These are phyloP conservation scores for Neoseiulus cucumeris DNA, from an alignment of 1,140 invertebrate species.

Conservation along the genomic window DNA sequence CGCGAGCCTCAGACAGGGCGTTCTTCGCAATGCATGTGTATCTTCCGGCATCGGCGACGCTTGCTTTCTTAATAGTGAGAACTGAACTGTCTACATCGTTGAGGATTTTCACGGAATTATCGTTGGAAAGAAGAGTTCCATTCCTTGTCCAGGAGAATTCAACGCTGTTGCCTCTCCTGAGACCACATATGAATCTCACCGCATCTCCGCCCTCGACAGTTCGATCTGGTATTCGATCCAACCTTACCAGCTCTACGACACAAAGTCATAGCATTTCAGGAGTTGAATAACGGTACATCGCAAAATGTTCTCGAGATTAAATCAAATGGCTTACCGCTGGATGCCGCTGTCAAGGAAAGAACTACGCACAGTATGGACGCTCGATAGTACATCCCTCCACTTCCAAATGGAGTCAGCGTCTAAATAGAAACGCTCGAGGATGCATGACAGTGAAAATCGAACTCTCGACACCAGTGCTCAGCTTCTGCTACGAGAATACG, in stretches of 20 bases:
- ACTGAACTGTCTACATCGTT: conserved; percentile 1
- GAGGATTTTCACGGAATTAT: background rate
- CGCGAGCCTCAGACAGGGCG: background rate
- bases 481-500: no score
- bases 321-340: no score
- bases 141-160: background rate
- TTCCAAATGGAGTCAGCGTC: no score
- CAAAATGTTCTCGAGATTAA: no score
- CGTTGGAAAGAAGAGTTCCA: background rate
- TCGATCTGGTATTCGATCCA: background rate
- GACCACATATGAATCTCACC: background rate
- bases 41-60: background rate
- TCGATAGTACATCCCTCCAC: no score
- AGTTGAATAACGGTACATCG: no score
- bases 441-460: no score
- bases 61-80: background rate
- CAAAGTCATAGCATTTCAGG: no score
- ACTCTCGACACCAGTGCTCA: no score
- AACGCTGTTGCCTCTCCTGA: background rate
- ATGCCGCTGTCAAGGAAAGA: no score
- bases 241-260: background rate
- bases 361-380: no score
- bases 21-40: conserved; percentile 6
- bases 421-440: no score
- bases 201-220: background rate